Base-by-base conservation (phyloP, 2,888 invertebrate genomes). In the Euplexia lucipara region DNA sequence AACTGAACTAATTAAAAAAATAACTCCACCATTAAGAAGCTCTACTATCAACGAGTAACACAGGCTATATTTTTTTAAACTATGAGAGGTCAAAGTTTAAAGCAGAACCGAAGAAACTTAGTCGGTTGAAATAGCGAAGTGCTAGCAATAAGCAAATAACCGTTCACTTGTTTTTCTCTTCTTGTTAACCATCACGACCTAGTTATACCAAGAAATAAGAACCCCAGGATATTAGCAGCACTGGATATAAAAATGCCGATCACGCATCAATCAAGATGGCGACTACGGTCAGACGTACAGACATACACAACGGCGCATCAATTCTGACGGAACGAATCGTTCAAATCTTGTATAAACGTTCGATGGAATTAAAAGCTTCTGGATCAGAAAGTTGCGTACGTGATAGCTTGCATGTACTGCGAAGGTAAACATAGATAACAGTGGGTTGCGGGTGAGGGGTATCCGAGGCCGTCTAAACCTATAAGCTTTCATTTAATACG, bases 191-290 rank as follows among this genome's bases (percentile, higher is more conserved):
- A n/a, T 34, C 16, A 4, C 22, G 48, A 61, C 62, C 62, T 62
- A 62, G 20, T 48, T 62, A 34, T 62, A 34, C 32, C 9, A 10
- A 37, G 44, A 63, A 64, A 20, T 4, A 20, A 39, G 22, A 39
- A 7, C 3, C 32, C 22, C 10, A 35, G 14, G 16, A 34, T 32
- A 34, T 32, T 10, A 44, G 8, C n/a, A 42, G 9, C 20, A 41
- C 39, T 61, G 45, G 41, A 61, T 62, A 72, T 70, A 57, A 78
- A 74, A 74, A 78, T 16, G 68, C 26, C 74, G 67, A 73, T 66
- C 74, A 60, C 26, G 22, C 66, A 53, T 74, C 74, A 66, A 66
- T 74, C 78, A 60, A 12, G 0, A 16, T 34, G 53, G 45, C 53
- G 59, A 48, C 59, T 39, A 41, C 3, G n/a, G 47, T 48, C 54